A percentile compares a stretch with the other conserved stretches of the same genome.
phyloP scores from a whole-genome alignment of 2,888 invertebrate genomes.

The Synergus umbraculus region DNA sequence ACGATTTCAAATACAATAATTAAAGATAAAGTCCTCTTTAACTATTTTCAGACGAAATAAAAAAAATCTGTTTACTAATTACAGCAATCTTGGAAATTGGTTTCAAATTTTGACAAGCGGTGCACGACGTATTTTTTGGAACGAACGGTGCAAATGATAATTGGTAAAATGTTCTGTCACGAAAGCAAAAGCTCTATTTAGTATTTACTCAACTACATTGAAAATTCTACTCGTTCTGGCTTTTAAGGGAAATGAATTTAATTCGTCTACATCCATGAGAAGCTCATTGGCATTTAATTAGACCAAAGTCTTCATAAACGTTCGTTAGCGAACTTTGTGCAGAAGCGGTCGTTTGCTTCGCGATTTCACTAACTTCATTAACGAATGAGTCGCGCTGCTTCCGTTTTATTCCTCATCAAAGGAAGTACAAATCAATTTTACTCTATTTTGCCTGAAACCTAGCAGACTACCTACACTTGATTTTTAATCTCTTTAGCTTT shows the following conservation, averaged over 20 bases:
- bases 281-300: slow-evolving; percentile 20
- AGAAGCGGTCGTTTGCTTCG: slow-evolving; percentile 39
- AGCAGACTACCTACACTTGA: background rate
- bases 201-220: slow-evolving; percentile 8
- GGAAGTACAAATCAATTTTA: slow-evolving; percentile 19
- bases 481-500: slow-evolving; percentile 19
- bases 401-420: slow-evolving; percentile 25
- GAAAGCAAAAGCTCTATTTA: slow-evolving; percentile 11
- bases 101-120: background rate
- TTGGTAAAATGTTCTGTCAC: background rate
- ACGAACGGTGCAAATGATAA: slow-evolving; percentile 13
- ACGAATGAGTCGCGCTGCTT: slow-evolving; percentile 30
- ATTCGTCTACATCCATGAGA: slow-evolving; percentile 24
- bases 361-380: slow-evolving; percentile 51
- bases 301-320: slow-evolving; percentile 48
- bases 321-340: slow-evolving; percentile 51
- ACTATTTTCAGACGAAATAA: background rate
- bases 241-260: slow-evolving; percentile 15
- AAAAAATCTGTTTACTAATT: background rate
- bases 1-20: background rate
- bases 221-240: slow-evolving; percentile 1
- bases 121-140: background rate
- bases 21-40: background rate
- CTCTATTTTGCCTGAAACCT: slow-evolving; percentile 1
- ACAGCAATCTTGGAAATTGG: background rate